These are phyloP conservation scores for Hippoglossus stenolepis DNA, from an alignment of 2,113 vertebrate genomes.

Conservation along the genomic window DNA sequence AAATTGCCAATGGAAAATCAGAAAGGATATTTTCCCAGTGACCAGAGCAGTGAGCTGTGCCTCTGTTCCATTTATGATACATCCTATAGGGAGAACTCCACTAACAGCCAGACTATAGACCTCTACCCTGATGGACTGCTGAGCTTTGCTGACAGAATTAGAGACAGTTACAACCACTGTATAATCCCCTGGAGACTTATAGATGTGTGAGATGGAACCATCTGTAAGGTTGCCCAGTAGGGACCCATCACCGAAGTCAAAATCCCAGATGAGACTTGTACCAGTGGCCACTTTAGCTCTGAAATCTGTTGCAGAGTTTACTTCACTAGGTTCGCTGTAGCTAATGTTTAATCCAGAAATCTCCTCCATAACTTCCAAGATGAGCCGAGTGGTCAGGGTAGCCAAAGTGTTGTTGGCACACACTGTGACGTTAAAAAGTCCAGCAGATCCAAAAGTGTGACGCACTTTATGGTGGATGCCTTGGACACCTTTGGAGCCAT, in stretches of 20 bases:
- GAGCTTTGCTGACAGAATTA: slow-evolving; percentile 71
- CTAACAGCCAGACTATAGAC: slow-evolving; percentile 73
- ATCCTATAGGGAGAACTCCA: slow-evolving; percentile 70
- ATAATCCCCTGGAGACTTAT: slow-evolving; percentile 76
- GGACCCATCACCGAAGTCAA: slow-evolving; percentile 82
- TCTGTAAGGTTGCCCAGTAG: slow-evolving; percentile 55
- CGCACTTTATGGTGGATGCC: slow-evolving; percentile 37
- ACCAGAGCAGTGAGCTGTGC: slow-evolving; percentile 64
- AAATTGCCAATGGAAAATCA: slow-evolving; percentile 82
- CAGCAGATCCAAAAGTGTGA: slow-evolving; percentile 66
- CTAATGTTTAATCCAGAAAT: slow-evolving; percentile 74
- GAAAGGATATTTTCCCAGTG: slow-evolving; percentile 56
- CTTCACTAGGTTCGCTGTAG: slow-evolving; percentile 67
- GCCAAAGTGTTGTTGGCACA: slow-evolving; percentile 74
- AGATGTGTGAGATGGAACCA: slow-evolving; percentile 71
- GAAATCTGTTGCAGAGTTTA: slow-evolving; percentile 65
- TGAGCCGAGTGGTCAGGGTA: slow-evolving; percentile 51
- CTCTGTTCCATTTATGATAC: slow-evolving; percentile 59
- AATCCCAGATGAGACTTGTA: slow-evolving; percentile 75
- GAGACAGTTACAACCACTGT: slow-evolving; percentile 69
- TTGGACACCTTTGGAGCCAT: slow-evolving; percentile 61
- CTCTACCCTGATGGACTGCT: slow-evolving; percentile 60
- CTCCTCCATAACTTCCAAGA: slow-evolving; percentile 71
- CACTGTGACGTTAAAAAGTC: slow-evolving; percentile 79
- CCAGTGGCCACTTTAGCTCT: slow-evolving; percentile 71